A percentile compares a stretch with the other conserved stretches of the same genome.
These are phyloP conservation scores for Microcebus ravelobensis DNA, from an alignment of 2,113 vertebrate species.

Conservation along the genomic window DNA sequence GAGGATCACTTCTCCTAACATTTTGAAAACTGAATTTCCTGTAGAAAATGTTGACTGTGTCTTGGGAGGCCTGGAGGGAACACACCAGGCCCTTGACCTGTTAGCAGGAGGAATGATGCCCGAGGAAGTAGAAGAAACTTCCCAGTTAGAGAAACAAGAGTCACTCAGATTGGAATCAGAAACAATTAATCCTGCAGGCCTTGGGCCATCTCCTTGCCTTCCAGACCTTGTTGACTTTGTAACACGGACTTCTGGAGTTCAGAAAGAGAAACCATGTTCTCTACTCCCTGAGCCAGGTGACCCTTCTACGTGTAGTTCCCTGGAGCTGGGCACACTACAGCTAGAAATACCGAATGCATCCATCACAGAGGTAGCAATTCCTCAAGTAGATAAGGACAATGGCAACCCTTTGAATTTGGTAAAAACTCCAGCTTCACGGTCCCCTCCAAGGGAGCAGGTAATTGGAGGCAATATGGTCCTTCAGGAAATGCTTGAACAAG, in stretches of 20 bases:
- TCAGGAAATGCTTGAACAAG: constrained; percentile 65
- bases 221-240: constrained; percentile 79
- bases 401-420: constrained; percentile 53
- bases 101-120: constrained; percentile 79
- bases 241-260: constrained; percentile 76
- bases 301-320: constrained; percentile 56
- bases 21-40: constrained; percentile 77
- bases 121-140: constrained; percentile 73
- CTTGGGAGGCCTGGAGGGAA: constrained; percentile 68
- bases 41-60: constrained; percentile 74
- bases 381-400: constrained; percentile 69
- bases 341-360: constrained; percentile 77
- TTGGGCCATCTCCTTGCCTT: constrained; percentile 78
- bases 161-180: constrained; percentile 78
- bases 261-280: constrained; percentile 80
- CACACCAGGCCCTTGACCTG: constrained; percentile 78
- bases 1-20: constrained; percentile 59
- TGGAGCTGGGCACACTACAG: constrained; percentile 69
- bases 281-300: constrained; percentile 64
- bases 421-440: constrained; percentile 60
- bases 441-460: constrained; percentile 56
- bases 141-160: constrained; percentile 72
- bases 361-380: constrained; percentile 49
- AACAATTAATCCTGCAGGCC: constrained; percentile 64
- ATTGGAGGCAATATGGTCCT: constrained; percentile 55